Percentiles rank a stretch among this genome's conserved stretches.
phyloP scores from a whole-genome alignment of 1,140 invertebrate genomes.

The Charaxes varanes region DNA sequence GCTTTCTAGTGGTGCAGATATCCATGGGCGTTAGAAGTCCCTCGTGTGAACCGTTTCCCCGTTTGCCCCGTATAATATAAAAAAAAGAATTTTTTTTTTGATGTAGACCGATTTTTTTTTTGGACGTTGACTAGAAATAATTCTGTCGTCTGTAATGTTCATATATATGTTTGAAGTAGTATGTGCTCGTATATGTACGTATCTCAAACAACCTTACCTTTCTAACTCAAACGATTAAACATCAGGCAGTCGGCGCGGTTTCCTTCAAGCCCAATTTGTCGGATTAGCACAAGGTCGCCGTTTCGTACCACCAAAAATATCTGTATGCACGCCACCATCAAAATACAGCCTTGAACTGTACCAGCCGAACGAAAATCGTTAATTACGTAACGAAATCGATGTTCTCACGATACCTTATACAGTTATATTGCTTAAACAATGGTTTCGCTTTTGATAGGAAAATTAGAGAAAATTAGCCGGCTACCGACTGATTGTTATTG shows the following conservation, averaged over 20 bases:
- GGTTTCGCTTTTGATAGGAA: slow-evolving; percentile 65
- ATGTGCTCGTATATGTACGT: too few species aligned
- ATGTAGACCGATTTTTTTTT: too few species aligned
- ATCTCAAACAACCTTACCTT: slow-evolving; percentile 7
- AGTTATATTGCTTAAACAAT: slow-evolving; percentile 53
- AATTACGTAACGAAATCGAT: slow-evolving; percentile 49
- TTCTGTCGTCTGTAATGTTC: too few species aligned
- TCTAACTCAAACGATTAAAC: slow-evolving; percentile 4
- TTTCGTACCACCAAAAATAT: slow-evolving; percentile 20
- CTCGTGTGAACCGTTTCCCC: too few species aligned
- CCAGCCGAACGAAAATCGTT: slow-evolving; percentile 35
- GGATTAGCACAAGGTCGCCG: slow-evolving; percentile 30
- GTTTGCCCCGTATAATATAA: too few species aligned
- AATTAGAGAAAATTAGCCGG: slow-evolving; percentile 69
- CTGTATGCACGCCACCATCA: slow-evolving; percentile 15
- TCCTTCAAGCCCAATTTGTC: slow-evolving; percentile 12
- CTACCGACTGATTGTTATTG: slow-evolving; percentile 69
- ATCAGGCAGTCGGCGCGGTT: slow-evolving; percentile 15
- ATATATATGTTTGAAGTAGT: too few species aligned
- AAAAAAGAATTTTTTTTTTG: too few species aligned
- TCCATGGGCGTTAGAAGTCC: too few species aligned
- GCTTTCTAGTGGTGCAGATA: too few species aligned
- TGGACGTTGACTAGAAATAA: too few species aligned
- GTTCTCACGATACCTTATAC: slow-evolving; percentile 55
- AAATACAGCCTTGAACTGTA: slow-evolving; percentile 12